Conservation (phyloP, 2,888 invertebrate genomes). For the Megamerina dolium region DNA sequence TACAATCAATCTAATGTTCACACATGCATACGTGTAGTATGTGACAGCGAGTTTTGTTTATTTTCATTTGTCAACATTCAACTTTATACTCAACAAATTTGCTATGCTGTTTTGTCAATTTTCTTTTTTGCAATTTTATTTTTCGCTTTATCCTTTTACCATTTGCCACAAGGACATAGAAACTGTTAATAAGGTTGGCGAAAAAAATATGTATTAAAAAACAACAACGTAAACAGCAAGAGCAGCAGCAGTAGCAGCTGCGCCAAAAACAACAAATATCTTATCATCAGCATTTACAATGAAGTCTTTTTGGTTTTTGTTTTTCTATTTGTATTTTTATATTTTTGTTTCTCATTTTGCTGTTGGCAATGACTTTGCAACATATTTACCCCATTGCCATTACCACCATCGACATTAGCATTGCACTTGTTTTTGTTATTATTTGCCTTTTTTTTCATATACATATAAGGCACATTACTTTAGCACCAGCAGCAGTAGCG, state of each 20-base stretch:
- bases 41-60: too few species aligned
- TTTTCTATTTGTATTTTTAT: background rate
- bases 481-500: too few species aligned
- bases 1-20: too few species aligned
- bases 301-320: background rate
- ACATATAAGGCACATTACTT: too few species aligned
- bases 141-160: background rate
- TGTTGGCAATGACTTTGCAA: constrained; percentile 34
- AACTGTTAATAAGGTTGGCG: constrained; percentile 12
- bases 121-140: background rate
- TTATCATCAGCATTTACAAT: background rate
- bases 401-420: background rate
- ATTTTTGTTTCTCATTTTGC: constrained; percentile 6
- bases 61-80: constrained; percentile 4
- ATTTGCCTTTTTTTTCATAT: constrained; percentile 12
- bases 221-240: background rate
- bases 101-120: background rate
- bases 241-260: constrained; percentile 8
- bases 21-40: too few species aligned
- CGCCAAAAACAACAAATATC: too few species aligned
- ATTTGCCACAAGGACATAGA: constrained; percentile 6
- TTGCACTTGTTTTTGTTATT: constrained; percentile 14
- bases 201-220: too few species aligned
- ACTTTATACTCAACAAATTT: constrained; percentile 6
- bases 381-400: background rate